Conservation (phyloP, 2,888 invertebrate species). For the Sesia bembeciformis region DNA sequence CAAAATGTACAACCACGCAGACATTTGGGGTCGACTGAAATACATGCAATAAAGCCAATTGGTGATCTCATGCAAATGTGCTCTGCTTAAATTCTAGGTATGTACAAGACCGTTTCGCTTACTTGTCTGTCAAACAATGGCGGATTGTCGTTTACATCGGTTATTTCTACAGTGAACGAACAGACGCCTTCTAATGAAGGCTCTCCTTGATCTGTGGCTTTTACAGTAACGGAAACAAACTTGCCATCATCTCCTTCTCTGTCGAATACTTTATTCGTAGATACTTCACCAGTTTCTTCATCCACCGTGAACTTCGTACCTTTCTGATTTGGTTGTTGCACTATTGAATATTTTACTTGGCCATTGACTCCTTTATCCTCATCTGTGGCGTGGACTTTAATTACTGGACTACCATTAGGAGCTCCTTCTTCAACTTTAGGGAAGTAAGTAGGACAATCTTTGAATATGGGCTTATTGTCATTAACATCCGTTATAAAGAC, state of each 20-base stretch:
- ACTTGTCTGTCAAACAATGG: conserved; percentile 96
- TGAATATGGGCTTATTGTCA: conserved; percentile 96
- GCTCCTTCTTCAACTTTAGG: conserved; percentile 97
- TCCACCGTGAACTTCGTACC: conserved; percentile 97
- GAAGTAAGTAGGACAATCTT: conserved; percentile 93
- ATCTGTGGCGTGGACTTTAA: conserved; percentile 95
- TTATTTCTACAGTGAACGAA: conserved; percentile 98
- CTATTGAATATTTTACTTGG: conserved; percentile 97
- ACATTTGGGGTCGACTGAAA: conserved; percentile 30
- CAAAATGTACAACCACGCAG: conserved; percentile 9
- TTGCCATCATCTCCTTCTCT: conserved; percentile 97
- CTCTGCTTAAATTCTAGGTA: not conserved
- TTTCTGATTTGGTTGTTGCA: conserved; percentile 95
- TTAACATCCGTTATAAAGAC: conserved; percentile 98
- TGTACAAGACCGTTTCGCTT: conserved; percentile 29
- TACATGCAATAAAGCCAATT: conserved; percentile 1
- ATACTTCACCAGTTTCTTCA: conserved; percentile 95
- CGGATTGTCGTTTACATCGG: conserved; percentile 98
- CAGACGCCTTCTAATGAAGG: conserved; percentile 98
- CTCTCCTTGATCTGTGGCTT: conserved; percentile 99
- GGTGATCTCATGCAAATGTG: not conserved
- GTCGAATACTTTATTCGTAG: conserved; percentile 96
- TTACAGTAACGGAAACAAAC: conserved; percentile 96
- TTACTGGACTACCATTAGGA: conserved; percentile 93
- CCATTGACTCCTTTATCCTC: conserved; percentile 97